phyloP scores from a whole-genome alignment of 2,888 invertebrate species.

The Drosophila anomalata region DNA sequence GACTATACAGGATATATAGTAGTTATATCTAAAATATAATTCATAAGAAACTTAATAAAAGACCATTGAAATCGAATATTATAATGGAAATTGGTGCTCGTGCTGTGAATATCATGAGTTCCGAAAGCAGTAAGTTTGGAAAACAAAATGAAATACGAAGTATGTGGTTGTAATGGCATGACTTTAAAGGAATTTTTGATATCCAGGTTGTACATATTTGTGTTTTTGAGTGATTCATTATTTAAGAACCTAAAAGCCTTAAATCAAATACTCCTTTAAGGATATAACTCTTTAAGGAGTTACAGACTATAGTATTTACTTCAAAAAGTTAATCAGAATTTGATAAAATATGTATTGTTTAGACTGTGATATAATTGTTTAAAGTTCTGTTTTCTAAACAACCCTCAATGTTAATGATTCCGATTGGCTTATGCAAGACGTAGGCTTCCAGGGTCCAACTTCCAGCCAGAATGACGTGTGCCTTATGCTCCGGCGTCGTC shows the following conservation, averaged over 20 bases:
- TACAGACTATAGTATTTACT: too few species aligned
- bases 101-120: constrained; percentile 44
- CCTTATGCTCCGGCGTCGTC: constrained; percentile 32
- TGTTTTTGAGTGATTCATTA: neutral
- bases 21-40: constrained; percentile 8
- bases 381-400: constrained; percentile 9
- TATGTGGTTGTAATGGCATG: constrained; percentile 9
- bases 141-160: neutral
- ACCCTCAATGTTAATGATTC: constrained; percentile 30
- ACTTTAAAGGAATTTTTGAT: neutral
- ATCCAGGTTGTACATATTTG: neutral
- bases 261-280: neutral
- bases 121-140: constrained; percentile 64
- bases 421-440: constrained; percentile 31
- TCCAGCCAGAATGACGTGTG: constrained; percentile 28
- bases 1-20: constrained; percentile 20
- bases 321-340: too few species aligned
- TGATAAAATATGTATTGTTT: neutral
- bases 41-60: constrained; percentile 7
- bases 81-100: constrained; percentile 58
- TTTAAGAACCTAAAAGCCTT: neutral
- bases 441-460: constrained; percentile 26
- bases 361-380: constrained; percentile 12
- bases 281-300: too few species aligned
- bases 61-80: neutral